Percentiles rank a stretch among this genome's conserved stretches.
Conservation (phyloP, 2,888 invertebrate genomes). For the Ptychoptera contaminata region DNA sequence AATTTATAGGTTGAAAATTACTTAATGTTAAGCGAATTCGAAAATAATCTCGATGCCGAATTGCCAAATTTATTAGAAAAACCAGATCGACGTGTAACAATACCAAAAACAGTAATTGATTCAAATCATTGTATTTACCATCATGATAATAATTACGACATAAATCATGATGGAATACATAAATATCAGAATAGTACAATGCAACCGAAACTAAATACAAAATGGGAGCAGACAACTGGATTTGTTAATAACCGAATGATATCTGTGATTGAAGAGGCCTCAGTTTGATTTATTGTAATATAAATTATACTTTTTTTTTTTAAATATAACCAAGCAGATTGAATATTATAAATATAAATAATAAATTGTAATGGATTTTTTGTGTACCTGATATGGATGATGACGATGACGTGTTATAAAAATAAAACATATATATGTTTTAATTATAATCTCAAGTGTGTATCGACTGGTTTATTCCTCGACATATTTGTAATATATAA, state of each 20-base stretch:
- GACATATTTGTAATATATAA: too few species aligned
- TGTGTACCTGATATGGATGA: background rate
- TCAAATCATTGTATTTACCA: background rate
- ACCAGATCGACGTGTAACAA: slow-evolving; percentile 1
- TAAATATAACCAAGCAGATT: too few species aligned
- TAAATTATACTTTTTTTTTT: too few species aligned
- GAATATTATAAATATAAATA: too few species aligned
- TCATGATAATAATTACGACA: slow-evolving; percentile 4
- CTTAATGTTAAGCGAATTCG: slow-evolving; percentile 72
- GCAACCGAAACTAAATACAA: background rate
- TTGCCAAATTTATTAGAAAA: slow-evolving; percentile 32
- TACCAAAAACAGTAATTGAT: background rate
- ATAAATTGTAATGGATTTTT: background rate
- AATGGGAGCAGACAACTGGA: slow-evolving; percentile 2
- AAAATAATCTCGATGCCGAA: slow-evolving; percentile 68
- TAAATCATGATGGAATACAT: background rate
- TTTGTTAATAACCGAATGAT: slow-evolving; percentile 44
- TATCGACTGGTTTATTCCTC: too few species aligned
- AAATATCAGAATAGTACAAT: background rate
- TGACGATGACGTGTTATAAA: too few species aligned
- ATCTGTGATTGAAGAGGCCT: slow-evolving; percentile 63
- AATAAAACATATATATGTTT: too few species aligned
- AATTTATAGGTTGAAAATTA: slow-evolving; percentile 59
- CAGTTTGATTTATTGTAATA: slow-evolving; percentile 28
- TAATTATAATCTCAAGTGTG: too few species aligned